These are phyloP conservation scores for Gandaritis pyraliata DNA, from an alignment of 2,888 invertebrate genomes.

Conservation along the genomic window DNA sequence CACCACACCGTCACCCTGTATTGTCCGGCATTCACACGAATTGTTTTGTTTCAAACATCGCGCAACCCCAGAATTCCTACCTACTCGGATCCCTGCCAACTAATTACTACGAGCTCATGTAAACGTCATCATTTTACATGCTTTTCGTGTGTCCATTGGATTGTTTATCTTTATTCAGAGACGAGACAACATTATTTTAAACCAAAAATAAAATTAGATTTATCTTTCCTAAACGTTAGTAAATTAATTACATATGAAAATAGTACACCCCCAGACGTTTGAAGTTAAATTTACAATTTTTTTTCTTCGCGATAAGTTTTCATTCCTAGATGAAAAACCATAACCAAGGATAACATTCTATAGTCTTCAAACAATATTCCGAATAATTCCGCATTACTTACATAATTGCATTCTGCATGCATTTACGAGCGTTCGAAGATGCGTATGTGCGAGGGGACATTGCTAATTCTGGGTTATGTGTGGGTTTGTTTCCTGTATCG, in stretches of 20 bases:
- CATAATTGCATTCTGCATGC: constrained; percentile 29
- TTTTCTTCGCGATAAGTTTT: too few relatives aligned
- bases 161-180: not conserved
- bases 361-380: constrained; percentile 5
- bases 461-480: constrained; percentile 69
- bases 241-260: too few relatives aligned
- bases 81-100: constrained; percentile 80
- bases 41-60: constrained; percentile 75
- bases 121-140: constrained; percentile 48
- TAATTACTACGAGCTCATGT: constrained; percentile 59
- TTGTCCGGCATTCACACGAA: constrained; percentile 78
- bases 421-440: constrained; percentile 49
- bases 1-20: constrained; percentile 59
- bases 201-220: too few relatives aligned
- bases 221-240: too few relatives aligned
- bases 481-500: constrained; percentile 71
- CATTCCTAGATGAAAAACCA: too few relatives aligned
- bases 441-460: constrained; percentile 52
- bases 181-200: too few relatives aligned
- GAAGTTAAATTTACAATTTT: too few relatives aligned
- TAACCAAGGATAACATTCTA: not conserved
- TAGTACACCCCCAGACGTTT: too few relatives aligned
- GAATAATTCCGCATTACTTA: constrained; percentile 1
- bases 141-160: constrained; percentile 40
- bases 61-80: constrained; percentile 66